Evolutionary conservation across 2,113 vertebrate species (phyloP), one percentile per base, ranked within the genome.

Genomic region (Trachemys scripta): DNA sequence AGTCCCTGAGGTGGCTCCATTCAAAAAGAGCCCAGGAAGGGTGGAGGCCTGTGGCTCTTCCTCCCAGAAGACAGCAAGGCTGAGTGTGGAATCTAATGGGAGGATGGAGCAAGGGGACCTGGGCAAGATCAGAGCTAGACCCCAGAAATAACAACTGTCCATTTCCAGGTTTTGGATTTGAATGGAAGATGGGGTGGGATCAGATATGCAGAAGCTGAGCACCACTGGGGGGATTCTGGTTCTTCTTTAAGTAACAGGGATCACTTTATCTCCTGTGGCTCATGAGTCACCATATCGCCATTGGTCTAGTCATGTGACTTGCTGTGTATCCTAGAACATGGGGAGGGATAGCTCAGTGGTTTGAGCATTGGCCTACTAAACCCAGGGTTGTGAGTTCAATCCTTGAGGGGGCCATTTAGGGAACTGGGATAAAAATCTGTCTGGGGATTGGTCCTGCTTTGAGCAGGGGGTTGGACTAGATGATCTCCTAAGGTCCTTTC

Each of bases 271-370:
- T 38, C 22, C 5, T 10, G 19, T 42, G 72, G 72, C 72, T 45
- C 22, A 42, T 75, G 11, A 78, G 25, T 25, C 65, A 47, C 11
- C 75, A 78, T 78, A 24, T 25, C 10, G 1, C 25, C 75, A 14
- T 47, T 47, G 42, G 10, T 25, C 42, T 76, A 24, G n/a, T 75
- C 72, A 25, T 38, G 35, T 22, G 35, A 72, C 65, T 72, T 20
- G 35, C 16, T 38, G n/a, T 19, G n/a, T 29, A 5, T 3, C 7
- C 38, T 0, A 0, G 51, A 76, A 42, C 1, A 1, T 1, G 8
- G 82, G 49, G 4, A 13, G 78, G n/a, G n/a, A n/a, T n/a, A n/a
- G n/a, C n/a, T n/a, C n/a, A n/a, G n/a, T n/a, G n/a, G n/a, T n/a
- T n/a, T n/a, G n/a, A n/a, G n/a, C n/a, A n/a, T n/a, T n/a, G n/a